Evolutionary conservation across 2,888 invertebrate genomes (phyloP).

Genomic region (Neoitamus cyanurus): DNA sequence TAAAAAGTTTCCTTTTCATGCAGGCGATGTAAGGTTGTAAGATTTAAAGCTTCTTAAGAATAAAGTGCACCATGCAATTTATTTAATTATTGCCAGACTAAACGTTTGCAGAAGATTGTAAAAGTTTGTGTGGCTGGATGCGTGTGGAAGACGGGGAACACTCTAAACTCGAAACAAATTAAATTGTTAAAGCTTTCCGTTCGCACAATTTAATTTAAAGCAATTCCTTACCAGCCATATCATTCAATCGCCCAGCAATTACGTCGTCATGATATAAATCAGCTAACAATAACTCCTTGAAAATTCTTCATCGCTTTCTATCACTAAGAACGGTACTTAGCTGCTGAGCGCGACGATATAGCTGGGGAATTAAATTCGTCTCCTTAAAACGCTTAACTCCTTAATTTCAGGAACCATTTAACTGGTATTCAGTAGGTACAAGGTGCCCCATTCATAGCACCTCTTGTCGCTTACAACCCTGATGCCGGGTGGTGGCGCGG

Average conservation of each 20-base stretch:
- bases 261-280: neutral
- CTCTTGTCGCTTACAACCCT: neutral
- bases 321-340: neutral
- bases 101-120: neutral
- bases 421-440: neutral
- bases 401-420: conserved; percentile 27
- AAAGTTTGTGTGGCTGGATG: neutral
- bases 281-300: neutral
- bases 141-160: neutral
- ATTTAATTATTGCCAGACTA: neutral
- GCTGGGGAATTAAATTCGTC: neutral
- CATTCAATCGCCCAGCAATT: neutral
- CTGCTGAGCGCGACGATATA: neutral
- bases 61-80: neutral
- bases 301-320: neutral
- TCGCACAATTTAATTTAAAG: neutral
- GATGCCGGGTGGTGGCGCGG: neutral
- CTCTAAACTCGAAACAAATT: neutral
- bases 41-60: neutral
- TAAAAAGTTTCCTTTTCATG: neutral
- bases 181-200: neutral
- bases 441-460: neutral
- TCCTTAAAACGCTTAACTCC: conserved; percentile 8
- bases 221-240: neutral
- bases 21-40: neutral